Evolutionary conservation across 2,113 vertebrate species (phyloP), one percentile per base, ranked within the genome.

Genomic region (Scomber scombrus): DNA sequence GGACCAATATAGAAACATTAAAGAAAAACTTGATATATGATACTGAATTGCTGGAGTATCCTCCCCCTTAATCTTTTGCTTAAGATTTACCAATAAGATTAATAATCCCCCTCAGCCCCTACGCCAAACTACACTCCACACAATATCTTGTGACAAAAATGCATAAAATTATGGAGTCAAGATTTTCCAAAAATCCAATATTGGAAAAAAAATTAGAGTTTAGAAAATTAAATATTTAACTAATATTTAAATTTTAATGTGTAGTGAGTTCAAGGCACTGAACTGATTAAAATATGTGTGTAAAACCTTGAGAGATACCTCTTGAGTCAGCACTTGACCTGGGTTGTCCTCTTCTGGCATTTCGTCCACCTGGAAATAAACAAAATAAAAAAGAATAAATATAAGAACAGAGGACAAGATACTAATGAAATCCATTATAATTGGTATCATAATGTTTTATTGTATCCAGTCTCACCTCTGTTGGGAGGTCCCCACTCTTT

Each of bases 351-450:
- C 95, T 96, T 90, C 88, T 93, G 26, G 92, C 26, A 75, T 89
- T 95, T 90, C 94, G 95, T 81, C 95, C 93, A 62, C 96, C 97
- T 98, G 82, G 4, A 80, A 79, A 78, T 47, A 16, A 6, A 50
- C 12, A 23, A 26, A 47, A 61, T 82, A 51, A 60, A 5, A 29
- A 80, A 15, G 6, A 29, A n/a, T 52, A 47, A 49, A 12, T 40
- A 40, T 40, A 40, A 40, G 34, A 40, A 9, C 6, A 40, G 9
- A 40, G 4, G 61, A 2, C 0, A n/a, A 45, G 3, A 43, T 2
- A 8, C 58, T 11, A 47, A 64, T 40, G 11, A 11, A 52, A 66
- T 1, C 11, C 0, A 40, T 58, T 2, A 6, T 58, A 40, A 40
- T 47, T 62, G 34, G 34, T 50, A 62, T 18, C 13, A 23, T 29